Evolutionary conservation across 1,140 invertebrate species (phyloP), one percentile per base, ranked within the genome.

Genomic region (Drosophila truncata): DNA sequence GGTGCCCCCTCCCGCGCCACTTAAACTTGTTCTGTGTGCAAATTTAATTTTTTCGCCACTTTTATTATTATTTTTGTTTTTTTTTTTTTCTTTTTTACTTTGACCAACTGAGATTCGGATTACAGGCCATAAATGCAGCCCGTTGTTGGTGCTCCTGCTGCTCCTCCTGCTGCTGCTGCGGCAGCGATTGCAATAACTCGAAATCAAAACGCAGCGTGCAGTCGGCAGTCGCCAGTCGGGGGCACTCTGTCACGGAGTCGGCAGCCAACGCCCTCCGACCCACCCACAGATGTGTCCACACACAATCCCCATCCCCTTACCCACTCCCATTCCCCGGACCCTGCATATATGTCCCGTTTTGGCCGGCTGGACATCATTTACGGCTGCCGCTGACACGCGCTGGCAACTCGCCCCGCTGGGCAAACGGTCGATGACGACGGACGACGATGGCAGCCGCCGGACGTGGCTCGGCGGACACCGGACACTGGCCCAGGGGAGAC

Each of bases 1-100:
- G 20, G 9, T 39, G 9, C 33, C 10, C 20, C 41, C 27, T n/a
- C 55, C 50, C 7, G 44, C 44, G 39, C 62, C 84, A 88, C 84
- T 88, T 90, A 87, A 87, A 87, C 84, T 87, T 88, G 84, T 87
- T 88, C 80, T 70, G 35, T 90, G 67, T 74, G 84, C 80, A 87
- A 87, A 88, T 84, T 87, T 80, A 88, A 87, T 88, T 87, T 87
- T 84, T 88, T 84, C 64, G 33, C 59, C 55, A 75, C 57, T 87
- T 31, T 50, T 50, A 31, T 50, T 50, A 50, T 29, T 25, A 9
- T 49, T 49, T 27, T 29, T 31, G 20, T 14, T 13, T 9, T 23
- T 20, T n/a, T 31, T 7, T 11, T 13, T 8, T 33, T 52, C 14
- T 16, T 54, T 37, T 16, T 2, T 54, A 35, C 66, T 77, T 66